Evolutionary conservation across 2,888 invertebrate genomes (phyloP).

Genomic region (Campoletis raptor): DNA sequence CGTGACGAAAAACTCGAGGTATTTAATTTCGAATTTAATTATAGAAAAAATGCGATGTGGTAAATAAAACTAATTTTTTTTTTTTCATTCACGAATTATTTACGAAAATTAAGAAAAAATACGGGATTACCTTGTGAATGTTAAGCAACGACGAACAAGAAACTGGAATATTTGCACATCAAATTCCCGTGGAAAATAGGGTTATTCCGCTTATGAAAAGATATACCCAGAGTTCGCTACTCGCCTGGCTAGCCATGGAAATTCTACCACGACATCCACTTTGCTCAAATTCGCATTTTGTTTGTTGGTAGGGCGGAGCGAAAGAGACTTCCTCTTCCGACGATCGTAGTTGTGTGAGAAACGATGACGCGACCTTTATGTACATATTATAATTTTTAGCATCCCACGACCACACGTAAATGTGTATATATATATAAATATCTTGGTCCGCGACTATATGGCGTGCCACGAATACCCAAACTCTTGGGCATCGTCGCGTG

Average conservation of each 20-base stretch:
- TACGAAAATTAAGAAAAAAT: neutral
- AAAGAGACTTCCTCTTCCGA: constrained; percentile 16
- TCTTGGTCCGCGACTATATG: constrained; percentile 14
- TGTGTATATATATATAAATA: constrained; percentile 18
- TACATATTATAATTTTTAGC: constrained; percentile 27
- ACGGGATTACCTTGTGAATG: neutral
- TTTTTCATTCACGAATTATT: neutral
- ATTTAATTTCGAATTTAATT: neutral
- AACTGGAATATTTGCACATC: constrained; percentile 16
- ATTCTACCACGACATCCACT: constrained; percentile 26
- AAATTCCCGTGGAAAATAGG: constrained; percentile 33
- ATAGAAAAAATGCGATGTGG: neutral
- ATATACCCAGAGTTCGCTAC: constrained; percentile 8
- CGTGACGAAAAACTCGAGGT: neutral
- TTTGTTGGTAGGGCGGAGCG: constrained; percentile 2
- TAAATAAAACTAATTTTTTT: neutral
- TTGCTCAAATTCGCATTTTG: constrained; percentile 38
- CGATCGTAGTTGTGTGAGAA: constrained; percentile 43
- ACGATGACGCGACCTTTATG: constrained; percentile 51
- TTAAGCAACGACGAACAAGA: neutral
- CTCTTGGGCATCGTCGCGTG: constrained; percentile 22
- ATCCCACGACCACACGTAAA: constrained; percentile 4
- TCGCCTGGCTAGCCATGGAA: constrained; percentile 35
- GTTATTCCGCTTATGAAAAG: constrained; percentile 33
- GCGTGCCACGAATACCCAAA: constrained; percentile 67